Evolutionary conservation across 2,113 vertebrate genomes (phyloP).

Genomic region (Carollia perspicillata): DNA sequence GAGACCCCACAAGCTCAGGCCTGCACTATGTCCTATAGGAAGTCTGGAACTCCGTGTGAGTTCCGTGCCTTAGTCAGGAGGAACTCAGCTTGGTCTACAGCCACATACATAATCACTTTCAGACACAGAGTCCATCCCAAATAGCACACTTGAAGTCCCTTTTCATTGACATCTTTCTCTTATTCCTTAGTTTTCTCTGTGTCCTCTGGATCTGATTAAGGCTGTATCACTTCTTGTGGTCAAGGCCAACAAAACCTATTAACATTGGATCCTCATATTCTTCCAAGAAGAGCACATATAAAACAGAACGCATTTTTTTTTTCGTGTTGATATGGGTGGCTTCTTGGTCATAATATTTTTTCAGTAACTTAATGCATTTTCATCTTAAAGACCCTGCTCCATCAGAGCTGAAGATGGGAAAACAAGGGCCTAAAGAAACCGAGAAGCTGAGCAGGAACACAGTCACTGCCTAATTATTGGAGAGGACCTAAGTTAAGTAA

Average conservation of each 20-base stretch:
- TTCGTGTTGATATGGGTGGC: background rate
- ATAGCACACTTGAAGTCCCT: background rate
- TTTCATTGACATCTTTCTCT: background rate
- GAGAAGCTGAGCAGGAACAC: background rate
- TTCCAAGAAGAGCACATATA: background rate
- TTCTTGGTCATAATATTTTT: background rate
- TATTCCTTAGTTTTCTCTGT: background rate
- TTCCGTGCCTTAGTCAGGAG: background rate
- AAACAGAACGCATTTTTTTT: background rate
- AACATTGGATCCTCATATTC: background rate
- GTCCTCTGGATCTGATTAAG: background rate
- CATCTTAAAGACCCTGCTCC: background rate
- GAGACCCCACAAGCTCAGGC: no score
- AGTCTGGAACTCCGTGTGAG: background rate
- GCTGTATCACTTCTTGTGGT: background rate
- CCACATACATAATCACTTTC: background rate
- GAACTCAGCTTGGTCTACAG: background rate
- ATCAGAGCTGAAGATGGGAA: background rate
- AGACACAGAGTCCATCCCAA: background rate
- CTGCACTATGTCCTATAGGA: background rate
- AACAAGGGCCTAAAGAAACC: background rate
- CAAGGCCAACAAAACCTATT: background rate
- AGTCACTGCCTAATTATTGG: background rate
- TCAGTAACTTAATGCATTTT: background rate
- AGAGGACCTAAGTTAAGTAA: background rate